phyloP scores from a whole-genome alignment of 2,113 vertebrate genomes.

The Odocoileus virginianus region DNA sequence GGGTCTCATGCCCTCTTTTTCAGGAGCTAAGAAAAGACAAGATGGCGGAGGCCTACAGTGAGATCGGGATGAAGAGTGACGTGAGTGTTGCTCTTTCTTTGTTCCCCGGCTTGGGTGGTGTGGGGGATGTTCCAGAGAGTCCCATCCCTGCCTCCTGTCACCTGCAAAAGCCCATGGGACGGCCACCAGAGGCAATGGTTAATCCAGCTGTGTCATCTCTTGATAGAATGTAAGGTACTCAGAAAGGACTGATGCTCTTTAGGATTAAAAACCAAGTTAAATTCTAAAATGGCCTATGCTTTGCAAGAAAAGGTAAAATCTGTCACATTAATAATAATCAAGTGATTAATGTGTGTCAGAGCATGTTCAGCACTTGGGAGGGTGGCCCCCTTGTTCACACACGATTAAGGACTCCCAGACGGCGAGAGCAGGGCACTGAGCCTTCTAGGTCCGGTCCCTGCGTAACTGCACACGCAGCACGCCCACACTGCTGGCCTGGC shows the following conservation, averaged over 20 bases:
- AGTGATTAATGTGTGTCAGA: background rate
- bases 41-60: slow-evolving; percentile 84
- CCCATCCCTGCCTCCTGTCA: no score
- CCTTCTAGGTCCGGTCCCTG: background rate
- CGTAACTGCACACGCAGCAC: fast-evolving
- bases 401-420: background rate
- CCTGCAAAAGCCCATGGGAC: background rate
- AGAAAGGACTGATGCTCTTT: background rate
- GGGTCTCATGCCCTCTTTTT: fast-evolving
- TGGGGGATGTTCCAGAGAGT: background rate
- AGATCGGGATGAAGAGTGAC: slow-evolving; percentile 82
- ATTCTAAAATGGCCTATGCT: background rate
- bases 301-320: background rate
- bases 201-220: background rate
- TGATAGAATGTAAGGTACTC: fast-evolving
- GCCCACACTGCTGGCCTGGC: background rate
- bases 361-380: background rate
- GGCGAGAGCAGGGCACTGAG: fast-evolving
- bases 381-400: background rate
- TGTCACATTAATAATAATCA: background rate
- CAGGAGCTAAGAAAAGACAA: slow-evolving; percentile 83
- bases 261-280: background rate
- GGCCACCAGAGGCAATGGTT: fast-evolving
- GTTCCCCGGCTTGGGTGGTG: background rate
- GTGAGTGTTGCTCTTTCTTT: slow-evolving; percentile 63